A percentile compares a stretch with the other conserved stretches of the same genome.
Conservation (phyloP, 2,888 invertebrate species). For the Sycophila texana region DNA sequence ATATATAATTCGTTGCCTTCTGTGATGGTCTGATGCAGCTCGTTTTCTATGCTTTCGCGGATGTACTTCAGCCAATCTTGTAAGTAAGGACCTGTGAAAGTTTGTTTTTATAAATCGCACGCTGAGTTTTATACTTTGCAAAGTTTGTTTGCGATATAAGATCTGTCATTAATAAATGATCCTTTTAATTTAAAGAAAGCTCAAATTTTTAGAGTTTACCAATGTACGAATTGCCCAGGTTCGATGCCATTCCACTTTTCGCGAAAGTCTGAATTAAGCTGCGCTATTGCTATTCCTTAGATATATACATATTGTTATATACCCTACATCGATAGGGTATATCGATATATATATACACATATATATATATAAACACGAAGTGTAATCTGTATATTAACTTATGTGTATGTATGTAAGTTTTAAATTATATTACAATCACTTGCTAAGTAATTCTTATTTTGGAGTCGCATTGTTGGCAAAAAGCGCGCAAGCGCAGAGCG, state of each 20-base stretch:
- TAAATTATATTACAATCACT: background rate
- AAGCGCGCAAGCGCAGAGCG: conserved; percentile 25
- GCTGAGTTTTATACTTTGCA: too few relatives aligned
- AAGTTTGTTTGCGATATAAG: too few relatives aligned
- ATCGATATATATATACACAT: too few relatives aligned
- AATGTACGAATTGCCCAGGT: conserved; percentile 61
- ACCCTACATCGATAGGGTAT: background rate
- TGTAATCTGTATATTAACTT: background rate
- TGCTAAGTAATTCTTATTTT: background rate
- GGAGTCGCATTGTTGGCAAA: background rate
- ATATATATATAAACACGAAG: background rate
- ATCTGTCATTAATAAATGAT: too few relatives aligned
- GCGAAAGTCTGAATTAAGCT: background rate
- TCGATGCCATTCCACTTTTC: conserved; percentile 45
- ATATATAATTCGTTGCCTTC: conserved; percentile 61
- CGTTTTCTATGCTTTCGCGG: conserved; percentile 57
- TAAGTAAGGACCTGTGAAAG: conserved; percentile 60
- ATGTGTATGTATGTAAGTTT: conserved; percentile 4
- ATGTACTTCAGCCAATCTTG: conserved; percentile 66
- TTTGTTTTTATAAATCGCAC: too few relatives aligned
- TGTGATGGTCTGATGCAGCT: conserved; percentile 59
- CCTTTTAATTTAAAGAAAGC: too few relatives aligned
- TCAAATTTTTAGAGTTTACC: conserved; percentile 54
- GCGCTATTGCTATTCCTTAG: conserved; percentile 12
- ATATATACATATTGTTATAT: too few relatives aligned